Conservation (phyloP, 1,140 invertebrate genomes). For the Pogonomyrmex barbatus region DNA sequence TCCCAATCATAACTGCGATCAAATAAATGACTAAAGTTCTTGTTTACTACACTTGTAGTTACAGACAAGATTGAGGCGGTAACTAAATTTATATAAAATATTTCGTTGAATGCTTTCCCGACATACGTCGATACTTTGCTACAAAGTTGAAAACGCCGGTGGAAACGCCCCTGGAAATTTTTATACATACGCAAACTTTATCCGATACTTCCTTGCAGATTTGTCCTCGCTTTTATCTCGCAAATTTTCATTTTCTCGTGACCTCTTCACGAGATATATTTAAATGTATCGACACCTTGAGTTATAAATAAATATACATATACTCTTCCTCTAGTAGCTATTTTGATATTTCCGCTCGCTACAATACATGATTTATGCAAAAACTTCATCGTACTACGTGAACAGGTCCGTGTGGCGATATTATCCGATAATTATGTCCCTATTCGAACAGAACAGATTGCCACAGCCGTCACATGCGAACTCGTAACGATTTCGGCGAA, state of each 20-base stretch:
- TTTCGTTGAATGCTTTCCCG: neutral
- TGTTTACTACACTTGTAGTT: neutral
- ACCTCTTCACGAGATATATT: constrained; percentile 32
- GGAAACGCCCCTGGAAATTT: constrained; percentile 24
- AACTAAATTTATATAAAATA: neutral
- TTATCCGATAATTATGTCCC: constrained; percentile 57
- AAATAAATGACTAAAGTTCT: neutral
- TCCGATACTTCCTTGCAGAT: constrained; percentile 14
- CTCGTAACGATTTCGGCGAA: constrained; percentile 19
- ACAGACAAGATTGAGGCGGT: neutral
- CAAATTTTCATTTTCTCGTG: constrained; percentile 26
- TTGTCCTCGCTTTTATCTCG: neutral
- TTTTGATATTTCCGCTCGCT: neutral
- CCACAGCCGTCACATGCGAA: neutral
- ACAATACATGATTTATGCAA: constrained; percentile 34
- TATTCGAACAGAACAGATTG: constrained; percentile 15
- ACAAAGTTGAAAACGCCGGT: constrained; percentile 13
- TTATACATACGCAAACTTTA: constrained; percentile 1
- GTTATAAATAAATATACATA: neutral
- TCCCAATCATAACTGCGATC: neutral
- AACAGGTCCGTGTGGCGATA: constrained; percentile 30
- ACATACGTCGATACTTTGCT: constrained; percentile 2
- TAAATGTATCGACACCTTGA: constrained; percentile 17
- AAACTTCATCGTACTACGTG: constrained; percentile 3
- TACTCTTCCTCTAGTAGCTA: neutral